These are phyloP conservation scores for Ursus arctos DNA, from an alignment of 2,113 vertebrate genomes.

Conservation along the genomic window DNA sequence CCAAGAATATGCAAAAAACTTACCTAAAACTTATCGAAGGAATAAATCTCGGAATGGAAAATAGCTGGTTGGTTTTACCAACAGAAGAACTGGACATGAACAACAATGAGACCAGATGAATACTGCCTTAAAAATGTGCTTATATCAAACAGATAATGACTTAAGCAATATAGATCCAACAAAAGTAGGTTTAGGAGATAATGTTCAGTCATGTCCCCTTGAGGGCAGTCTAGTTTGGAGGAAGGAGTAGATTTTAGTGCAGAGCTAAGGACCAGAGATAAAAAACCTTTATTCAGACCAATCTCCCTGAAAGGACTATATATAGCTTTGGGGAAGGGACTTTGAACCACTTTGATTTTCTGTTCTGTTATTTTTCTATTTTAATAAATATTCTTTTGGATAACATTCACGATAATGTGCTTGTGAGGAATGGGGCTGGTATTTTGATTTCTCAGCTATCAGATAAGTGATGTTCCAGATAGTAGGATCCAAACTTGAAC, in stretches of 20 bases:
- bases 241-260: background rate
- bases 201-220: background rate
- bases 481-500: background rate
- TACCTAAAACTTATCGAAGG: slow-evolving; percentile 19
- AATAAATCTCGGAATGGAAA: slow-evolving; percentile 27
- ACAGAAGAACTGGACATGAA: background rate
- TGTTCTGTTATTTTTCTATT: background rate
- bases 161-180: background rate
- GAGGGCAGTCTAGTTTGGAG: background rate
- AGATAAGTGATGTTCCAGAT: background rate
- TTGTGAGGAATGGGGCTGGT: background rate
- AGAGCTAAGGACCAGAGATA: background rate
- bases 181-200: background rate
- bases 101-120: background rate
- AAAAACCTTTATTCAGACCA: background rate
- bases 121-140: background rate
- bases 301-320: background rate
- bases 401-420: background rate
- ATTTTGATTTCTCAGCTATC: background rate
- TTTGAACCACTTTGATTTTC: slow-evolving; percentile 18
- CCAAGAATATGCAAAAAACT: background rate
- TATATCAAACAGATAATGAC: background rate
- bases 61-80: background rate
- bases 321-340: background rate
- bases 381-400: background rate